phyloP scores from a whole-genome alignment of 2,888 invertebrate genomes.

The Acronicta alni region DNA sequence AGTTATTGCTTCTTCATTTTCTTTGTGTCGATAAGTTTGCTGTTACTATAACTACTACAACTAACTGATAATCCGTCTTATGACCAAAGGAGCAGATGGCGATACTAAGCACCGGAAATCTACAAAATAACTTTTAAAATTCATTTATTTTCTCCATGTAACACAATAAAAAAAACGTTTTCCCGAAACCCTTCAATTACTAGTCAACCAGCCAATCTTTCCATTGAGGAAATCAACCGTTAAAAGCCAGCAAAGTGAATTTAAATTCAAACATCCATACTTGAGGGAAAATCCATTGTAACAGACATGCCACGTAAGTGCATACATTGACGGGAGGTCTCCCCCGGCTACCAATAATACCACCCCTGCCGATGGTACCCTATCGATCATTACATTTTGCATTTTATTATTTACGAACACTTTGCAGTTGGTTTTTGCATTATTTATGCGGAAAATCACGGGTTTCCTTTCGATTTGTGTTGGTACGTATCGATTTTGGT shows the following conservation, averaged over 20 bases:
- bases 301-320: constrained; percentile 46
- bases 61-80: too few species aligned
- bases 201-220: constrained; percentile 29
- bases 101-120: background rate
- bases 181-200: constrained; percentile 26
- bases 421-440: constrained; percentile 36
- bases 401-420: constrained; percentile 57
- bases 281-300: constrained; percentile 51
- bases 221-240: constrained; percentile 35
- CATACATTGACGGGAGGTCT: constrained; percentile 25
- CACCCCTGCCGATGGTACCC: constrained; percentile 22
- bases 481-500: constrained; percentile 36
- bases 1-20: background rate
- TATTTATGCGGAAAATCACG: constrained; percentile 41
- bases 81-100: too few species aligned
- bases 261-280: constrained; percentile 49
- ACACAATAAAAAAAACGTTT: background rate
- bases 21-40: too few species aligned
- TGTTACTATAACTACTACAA: too few species aligned
- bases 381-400: constrained; percentile 59
- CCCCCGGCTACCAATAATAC: constrained; percentile 14
- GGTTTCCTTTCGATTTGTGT: constrained; percentile 29
- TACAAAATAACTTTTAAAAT: too few species aligned
- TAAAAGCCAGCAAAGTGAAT: constrained; percentile 47
- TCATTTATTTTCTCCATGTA: background rate